These are phyloP conservation scores for Clarias macrocephalus DNA, from an alignment of 2,113 vertebrate genomes.

Conservation along the genomic window DNA sequence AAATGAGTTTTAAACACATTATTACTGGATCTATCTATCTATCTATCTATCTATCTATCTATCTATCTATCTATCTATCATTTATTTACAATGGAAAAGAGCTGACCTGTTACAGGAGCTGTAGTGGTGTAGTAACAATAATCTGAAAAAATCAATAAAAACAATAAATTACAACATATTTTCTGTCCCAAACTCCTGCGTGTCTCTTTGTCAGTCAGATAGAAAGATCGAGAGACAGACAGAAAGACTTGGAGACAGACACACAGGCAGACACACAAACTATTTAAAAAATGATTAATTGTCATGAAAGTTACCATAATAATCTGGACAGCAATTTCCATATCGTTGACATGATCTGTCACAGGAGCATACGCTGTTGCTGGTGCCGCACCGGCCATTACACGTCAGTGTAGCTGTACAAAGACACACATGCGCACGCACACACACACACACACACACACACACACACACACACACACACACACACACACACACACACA, in stretches of 20 bases:
- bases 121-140: not conserved
- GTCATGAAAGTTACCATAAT: not conserved
- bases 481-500: not conserved
- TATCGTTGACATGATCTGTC: conserved; percentile 18
- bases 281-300: not conserved
- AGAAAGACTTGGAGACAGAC: not conserved
- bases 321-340: conserved; percentile 26
- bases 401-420: not conserved
- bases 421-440: too few species aligned
- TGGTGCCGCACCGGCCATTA: not conserved
- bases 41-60: too few species aligned
- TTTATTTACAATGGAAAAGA: not conserved
- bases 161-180: not conserved
- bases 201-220: not conserved
- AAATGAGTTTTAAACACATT: not conserved
- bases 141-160: not conserved
- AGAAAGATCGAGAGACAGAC: not conserved
- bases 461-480: too few species aligned
- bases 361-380: not conserved
- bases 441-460: too few species aligned
- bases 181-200: not conserved
- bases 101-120: not conserved
- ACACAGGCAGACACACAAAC: not conserved
- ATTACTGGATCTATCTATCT: too few species aligned
- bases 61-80: too few species aligned